Evolutionary conservation across 2,797 vertebrate genomes (phyloP), one percentile per base, ranked within the genome.

Genomic region (Odontamblyopus lacepedii): DNA sequence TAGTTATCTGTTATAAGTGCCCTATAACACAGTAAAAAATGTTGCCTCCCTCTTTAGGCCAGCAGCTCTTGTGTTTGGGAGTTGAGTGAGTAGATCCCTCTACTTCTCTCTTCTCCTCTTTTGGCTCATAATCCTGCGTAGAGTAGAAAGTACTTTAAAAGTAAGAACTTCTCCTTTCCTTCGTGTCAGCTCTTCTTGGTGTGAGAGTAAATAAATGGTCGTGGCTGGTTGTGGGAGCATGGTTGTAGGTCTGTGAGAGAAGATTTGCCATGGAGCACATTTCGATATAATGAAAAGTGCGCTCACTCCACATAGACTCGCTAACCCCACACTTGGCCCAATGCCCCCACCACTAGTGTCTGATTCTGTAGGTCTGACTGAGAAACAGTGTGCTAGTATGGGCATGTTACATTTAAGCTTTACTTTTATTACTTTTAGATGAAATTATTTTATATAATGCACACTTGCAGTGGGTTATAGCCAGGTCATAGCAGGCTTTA

Each of bases 371-470:
- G 88, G 78, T 88, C 84, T 85, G 88, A 87, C 84, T 85, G 89
- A 86, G 77, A 87, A 83, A 67, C 75, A 81, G 71, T 81, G 72
- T 19, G 44, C 78, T 82, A 90, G 89, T 84, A 83, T 88, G 88
- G 90, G 90, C 91, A 85, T 87, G 78, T 92, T 88, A 91, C 85
- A 89, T 90, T 78, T 78, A 86, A 76, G 74, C 86, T 93, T 83
- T 92, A 93, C 91, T 88, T 89, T 82, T 82, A 74, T 53, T 77
- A 27, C 85, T 88, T 78, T 81, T 79, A 67, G 78, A 87, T 76
- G 74, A 85, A 48, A 73, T 84, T 78, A 61, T 48, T 79, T 76
- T 59, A 79, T 78, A 70, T 72, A 79, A 62, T 80, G 29, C 38
- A 2, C 67, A 29, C n/a, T 30, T 61, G 27, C 38, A 30, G 66